These are phyloP conservation scores for Spisula subtruncata DNA, from an alignment of 2,888 invertebrate genomes.

Conservation along the genomic window DNA sequence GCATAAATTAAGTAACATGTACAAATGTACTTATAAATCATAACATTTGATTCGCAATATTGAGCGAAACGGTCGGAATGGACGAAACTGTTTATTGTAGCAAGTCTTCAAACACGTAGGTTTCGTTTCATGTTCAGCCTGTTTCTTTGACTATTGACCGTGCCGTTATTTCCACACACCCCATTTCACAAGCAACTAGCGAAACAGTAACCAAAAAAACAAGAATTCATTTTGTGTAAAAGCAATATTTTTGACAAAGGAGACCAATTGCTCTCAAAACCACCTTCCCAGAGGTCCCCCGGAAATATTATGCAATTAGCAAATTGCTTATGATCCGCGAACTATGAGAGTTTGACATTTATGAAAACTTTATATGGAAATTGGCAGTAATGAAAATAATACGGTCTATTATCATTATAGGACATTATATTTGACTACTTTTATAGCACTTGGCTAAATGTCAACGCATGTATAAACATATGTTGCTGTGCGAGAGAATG, in stretches of 20 bases:
- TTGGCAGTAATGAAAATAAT: slow-evolving; percentile 54
- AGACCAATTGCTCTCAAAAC: neutral
- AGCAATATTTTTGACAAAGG: slow-evolving; percentile 18
- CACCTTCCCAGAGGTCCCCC: neutral
- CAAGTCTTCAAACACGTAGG: too few species aligned
- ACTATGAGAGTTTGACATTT: slow-evolving; percentile 45
- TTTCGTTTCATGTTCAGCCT: too few species aligned
- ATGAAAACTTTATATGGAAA: slow-evolving; percentile 41
- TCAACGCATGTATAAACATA: slow-evolving; percentile 50
- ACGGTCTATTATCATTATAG: slow-evolving; percentile 43
- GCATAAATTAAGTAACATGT: too few species aligned
- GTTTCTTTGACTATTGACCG: too few species aligned
- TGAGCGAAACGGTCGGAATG: neutral
- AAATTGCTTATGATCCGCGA: slow-evolving; percentile 40
- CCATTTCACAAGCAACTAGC: neutral
- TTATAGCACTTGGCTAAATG: slow-evolving; percentile 39
- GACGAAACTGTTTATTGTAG: neutral
- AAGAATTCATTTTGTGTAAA: slow-evolving; percentile 5
- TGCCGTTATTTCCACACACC: neutral
- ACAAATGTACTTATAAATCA: too few species aligned
- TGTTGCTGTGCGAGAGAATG: slow-evolving; percentile 1
- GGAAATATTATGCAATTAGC: slow-evolving; percentile 47
- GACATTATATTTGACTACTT: slow-evolving; percentile 37
- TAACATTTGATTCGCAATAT: too few species aligned
- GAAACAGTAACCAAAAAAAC: neutral